A percentile compares a stretch with the other conserved stretches of the same genome.
These are phyloP conservation scores for Catagonus wagneri DNA, from an alignment of 2,113 vertebrate species.

Conservation along the genomic window DNA sequence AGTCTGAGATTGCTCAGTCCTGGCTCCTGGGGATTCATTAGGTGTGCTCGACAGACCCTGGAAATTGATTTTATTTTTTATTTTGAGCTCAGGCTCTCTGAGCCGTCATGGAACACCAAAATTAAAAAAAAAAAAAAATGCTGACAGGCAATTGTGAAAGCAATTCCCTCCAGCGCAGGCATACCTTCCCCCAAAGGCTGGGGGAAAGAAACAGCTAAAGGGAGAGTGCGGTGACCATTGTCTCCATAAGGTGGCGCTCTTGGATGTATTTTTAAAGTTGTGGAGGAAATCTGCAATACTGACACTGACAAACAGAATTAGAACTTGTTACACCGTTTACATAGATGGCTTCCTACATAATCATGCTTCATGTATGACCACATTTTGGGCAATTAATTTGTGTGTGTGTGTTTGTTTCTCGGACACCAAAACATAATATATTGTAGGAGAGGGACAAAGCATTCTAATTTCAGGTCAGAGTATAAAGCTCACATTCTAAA, in stretches of 20 bases:
- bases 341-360: background rate
- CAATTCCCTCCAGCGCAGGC: background rate
- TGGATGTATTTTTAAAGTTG: background rate
- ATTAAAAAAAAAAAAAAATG: background rate
- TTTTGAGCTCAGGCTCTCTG: slow-evolving; percentile 3
- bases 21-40: background rate
- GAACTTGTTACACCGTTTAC: background rate
- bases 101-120: background rate
- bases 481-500: background rate
- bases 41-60: background rate
- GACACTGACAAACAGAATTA: background rate
- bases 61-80: background rate
- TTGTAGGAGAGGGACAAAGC: background rate
- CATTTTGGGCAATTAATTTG: background rate
- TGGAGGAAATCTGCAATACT: background rate
- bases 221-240: background rate
- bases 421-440: background rate
- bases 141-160: background rate
- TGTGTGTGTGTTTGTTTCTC: background rate
- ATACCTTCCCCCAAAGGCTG: background rate
- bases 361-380: background rate
- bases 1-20: background rate
- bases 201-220: background rate
- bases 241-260: slow-evolving; percentile 57
- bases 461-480: background rate